A percentile compares a stretch with the other conserved stretches of the same genome.
Conservation (phyloP, 2,113 vertebrate genomes). For the Ptyas mucosa region DNA sequence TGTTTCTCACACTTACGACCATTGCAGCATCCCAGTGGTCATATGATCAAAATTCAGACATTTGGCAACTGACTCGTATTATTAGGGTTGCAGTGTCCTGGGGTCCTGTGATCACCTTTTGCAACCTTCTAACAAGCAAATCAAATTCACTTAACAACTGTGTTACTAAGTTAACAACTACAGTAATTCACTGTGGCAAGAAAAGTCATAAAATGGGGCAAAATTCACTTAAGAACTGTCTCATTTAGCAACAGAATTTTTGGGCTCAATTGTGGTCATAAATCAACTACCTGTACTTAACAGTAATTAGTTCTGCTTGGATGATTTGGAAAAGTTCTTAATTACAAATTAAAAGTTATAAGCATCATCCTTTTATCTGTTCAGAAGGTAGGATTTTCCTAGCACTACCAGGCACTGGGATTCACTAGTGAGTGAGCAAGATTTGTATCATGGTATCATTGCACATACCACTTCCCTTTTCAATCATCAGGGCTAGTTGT, state of each 20-base stretch:
- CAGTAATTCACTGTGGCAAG: not conserved
- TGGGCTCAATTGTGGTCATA: not conserved
- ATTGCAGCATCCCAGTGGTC: not conserved
- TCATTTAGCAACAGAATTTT: not conserved
- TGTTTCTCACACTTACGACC: rapidly evolving
- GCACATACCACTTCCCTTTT: not conserved
- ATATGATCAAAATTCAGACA: not conserved
- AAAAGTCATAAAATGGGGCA: not conserved
- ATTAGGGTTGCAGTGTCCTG: not conserved
- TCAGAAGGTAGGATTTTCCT: not conserved
- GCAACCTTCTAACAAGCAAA: not conserved
- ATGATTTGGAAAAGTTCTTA: not conserved
- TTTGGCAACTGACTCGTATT: not conserved
- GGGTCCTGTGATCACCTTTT: not conserved
- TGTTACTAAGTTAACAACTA: not conserved
- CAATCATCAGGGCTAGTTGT: not conserved
- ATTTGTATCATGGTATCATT: not conserved
- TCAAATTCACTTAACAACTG: not conserved
- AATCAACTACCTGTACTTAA: not conserved
- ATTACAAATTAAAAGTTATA: not conserved
- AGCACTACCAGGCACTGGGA: not conserved
- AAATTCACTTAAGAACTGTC: not conserved
- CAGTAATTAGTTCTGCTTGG: not conserved
- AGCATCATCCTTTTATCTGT: not conserved
- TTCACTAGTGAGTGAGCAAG: not conserved